Evolutionary conservation across 2,888 invertebrate species (phyloP).

Genomic region (Rhingia campestris): DNA sequence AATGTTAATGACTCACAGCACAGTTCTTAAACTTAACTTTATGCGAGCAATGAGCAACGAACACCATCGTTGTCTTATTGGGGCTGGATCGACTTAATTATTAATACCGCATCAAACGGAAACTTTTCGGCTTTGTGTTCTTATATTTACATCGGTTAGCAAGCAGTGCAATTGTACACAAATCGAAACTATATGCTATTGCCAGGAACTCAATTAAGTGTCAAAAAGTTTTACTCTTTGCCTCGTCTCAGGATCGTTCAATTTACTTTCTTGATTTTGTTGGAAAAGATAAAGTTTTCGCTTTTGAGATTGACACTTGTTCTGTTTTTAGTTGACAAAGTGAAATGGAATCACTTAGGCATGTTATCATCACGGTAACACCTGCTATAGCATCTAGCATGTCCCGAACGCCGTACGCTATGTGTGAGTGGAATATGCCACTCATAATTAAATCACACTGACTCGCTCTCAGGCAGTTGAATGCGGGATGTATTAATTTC

Average conservation of each 20-base stretch:
- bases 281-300: constrained; percentile 69
- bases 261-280: constrained; percentile 61
- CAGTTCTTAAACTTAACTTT: constrained; percentile 61
- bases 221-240: constrained; percentile 64
- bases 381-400: constrained; percentile 44
- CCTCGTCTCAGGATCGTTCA: constrained; percentile 48
- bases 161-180: constrained; percentile 62
- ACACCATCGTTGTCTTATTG: background rate
- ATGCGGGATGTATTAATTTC: constrained; percentile 70
- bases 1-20: constrained; percentile 68
- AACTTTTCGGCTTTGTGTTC: constrained; percentile 52
- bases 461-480: constrained; percentile 54
- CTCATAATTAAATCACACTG: constrained; percentile 82
- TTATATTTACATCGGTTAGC: constrained; percentile 68
- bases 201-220: constrained; percentile 70
- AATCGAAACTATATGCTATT: constrained; percentile 67
- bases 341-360: constrained; percentile 73
- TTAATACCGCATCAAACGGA: constrained; percentile 71
- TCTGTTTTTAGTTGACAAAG: constrained; percentile 71
- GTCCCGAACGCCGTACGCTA: constrained; percentile 49
- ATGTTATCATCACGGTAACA: constrained; percentile 72
- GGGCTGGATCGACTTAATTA: constrained; percentile 57
- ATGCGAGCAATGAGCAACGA: constrained; percentile 2
- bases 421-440: constrained; percentile 80
- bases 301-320: constrained; percentile 71